Conservation (phyloP, 2,888 invertebrate genomes). For the Nezara viridula region DNA sequence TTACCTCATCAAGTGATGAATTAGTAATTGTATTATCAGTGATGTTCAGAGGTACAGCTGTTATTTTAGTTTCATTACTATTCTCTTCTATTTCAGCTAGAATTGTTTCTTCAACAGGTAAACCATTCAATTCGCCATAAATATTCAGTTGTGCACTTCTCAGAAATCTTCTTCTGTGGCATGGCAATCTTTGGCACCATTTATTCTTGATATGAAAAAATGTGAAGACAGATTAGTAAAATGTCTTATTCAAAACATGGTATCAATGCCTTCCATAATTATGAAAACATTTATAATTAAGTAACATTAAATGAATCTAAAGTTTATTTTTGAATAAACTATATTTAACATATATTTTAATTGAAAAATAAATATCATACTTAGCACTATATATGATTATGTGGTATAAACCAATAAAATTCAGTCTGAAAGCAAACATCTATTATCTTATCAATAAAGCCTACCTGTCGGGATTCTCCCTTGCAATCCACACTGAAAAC, state of each 20-base stretch:
- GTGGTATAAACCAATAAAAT: not conserved
- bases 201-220: conserved; percentile 40
- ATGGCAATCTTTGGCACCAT: conserved; percentile 14
- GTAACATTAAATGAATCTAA: not conserved
- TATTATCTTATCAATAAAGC: not conserved
- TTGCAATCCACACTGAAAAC: conserved; percentile 3
- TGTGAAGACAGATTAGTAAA: not conserved
- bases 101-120: conserved; percentile 38
- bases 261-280: not conserved
- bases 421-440: not conserved
- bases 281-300: not conserved
- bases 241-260: not conserved
- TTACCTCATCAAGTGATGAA: not conserved
- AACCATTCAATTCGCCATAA: conserved; percentile 44
- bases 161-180: conserved; percentile 9
- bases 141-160: conserved; percentile 48
- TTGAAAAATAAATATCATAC: not conserved
- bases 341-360: no score
- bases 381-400: not conserved
- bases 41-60: conserved; percentile 3
- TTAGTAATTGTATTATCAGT: conserved; percentile 20
- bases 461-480: conserved; percentile 24
- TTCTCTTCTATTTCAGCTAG: conserved; percentile 38
- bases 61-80: conserved; percentile 48
- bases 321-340: no score